Evolutionary conservation across 2,888 invertebrate species (phyloP), one percentile per base, ranked within the genome.

Genomic region (Standfussiana lucernea): DNA sequence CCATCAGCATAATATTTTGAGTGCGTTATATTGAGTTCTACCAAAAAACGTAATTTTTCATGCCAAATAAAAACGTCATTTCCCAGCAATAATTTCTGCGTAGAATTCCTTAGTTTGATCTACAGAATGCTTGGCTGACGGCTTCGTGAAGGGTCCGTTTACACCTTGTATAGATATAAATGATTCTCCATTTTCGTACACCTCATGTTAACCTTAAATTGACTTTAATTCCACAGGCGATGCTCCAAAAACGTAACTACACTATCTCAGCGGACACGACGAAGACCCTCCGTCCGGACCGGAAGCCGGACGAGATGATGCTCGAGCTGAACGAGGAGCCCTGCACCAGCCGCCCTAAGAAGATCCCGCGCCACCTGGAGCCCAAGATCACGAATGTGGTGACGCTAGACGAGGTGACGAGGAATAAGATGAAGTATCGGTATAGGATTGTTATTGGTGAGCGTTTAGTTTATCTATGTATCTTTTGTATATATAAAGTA

Each of bases 381-480:
- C 97, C 97, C 0, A 93, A 91, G 79, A 69, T 90, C 32, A 91
- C 92, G 1, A 95, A 95, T 6, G 95, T 97, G 59, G 87, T 96
- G 0, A 95, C 95, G 0, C 76, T 97, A 1, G 97, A 97, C 47
- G 95, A 96, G 8, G 94, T 94, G 1, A 97, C 97, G 0, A 93
- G 97, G 64, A 97, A 97, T 77, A 97, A 97, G 84, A 97, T 96
- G 90, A 97, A 97, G 69, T 95, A 97, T 77, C 93, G 97, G n/a
- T 95, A 97, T 74, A 96, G 97, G 85, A 94, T 97, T 77, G 94
- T 97, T 79, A 95, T 53, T 53, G 53, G 53, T 53, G 6, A 53
- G 53, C n/a, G n/a, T n/a, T n/a, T n/a, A n/a, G n/a, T n/a, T n/a
- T n/a, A n/a, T n/a, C n/a, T n/a, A n/a, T n/a, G n/a, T n/a, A n/a